Base-by-base conservation (phyloP, 2,797 vertebrate species). In the Tragopan temminckii region DNA sequence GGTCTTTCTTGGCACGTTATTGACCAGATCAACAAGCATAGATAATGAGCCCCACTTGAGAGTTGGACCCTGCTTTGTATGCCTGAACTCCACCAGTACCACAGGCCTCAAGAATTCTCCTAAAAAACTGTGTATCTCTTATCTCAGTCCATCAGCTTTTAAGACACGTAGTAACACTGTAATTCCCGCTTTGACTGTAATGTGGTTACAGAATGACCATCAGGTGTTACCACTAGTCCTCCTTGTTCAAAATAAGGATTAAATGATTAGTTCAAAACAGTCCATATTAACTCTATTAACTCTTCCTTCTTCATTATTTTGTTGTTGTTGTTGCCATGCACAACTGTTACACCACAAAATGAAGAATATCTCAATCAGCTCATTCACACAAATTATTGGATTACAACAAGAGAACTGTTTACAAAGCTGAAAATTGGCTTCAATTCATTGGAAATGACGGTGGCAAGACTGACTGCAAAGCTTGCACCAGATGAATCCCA, bases 141-240 rank as follows among this genome's bases (percentile, higher is more conserved):
- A 18, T 43, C 2, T 0, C 23, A 88, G 21, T 21, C 63, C 11
- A 33, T 29, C 21, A 17, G 3, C 8, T n/a, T 15, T 33, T 61
- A 7, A 79, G n/a, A 13, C 21, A 13, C 7, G 7, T 23, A 14
- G 35, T 31, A 81, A 13, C 18, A 5, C 20, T 11, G 0, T 27
- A 85, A 68, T 78, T 83, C 33, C 38, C 52, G 59, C 31, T 80
- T 48, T 29, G 35, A 31, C 14, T 9, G 20, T 33, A 59, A 45
- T 2, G 14, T 35, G 12, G 40, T 69, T 85, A 62, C 27, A 76
- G 36, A 70, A 81, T 52, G 27, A 64, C 59, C 76, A 38, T 55
- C 12, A 4, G 0, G 0, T 52, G 8, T 8, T 25, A 48, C 18
- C 5, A 13, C 24, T 20, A 43, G 38, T 23, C 9, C 16, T 55